Evolutionary conservation across 2,888 invertebrate species (phyloP), one percentile per base, ranked within the genome.

Genomic region (Ennomos erosarius): DNA sequence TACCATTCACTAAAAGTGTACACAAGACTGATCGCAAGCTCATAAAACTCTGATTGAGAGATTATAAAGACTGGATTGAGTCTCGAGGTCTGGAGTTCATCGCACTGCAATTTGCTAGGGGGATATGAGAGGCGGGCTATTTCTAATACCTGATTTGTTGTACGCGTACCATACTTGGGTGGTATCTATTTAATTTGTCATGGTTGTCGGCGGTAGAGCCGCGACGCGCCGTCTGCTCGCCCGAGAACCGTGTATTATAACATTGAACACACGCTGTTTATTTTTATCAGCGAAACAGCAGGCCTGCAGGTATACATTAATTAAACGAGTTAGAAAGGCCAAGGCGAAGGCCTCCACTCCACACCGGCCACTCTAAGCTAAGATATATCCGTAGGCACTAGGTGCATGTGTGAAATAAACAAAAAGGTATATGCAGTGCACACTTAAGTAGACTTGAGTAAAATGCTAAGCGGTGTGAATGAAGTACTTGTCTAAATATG

Each of bases 311-410:
- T 69, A 67, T 69, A 39, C 39, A 57, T 76, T 81, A 79, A 86
- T 89, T 83, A 79, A 82, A 79, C 79, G 71, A 74, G 75, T 75
- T 82, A 75, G 78, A 80, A 84, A 87, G 84, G 84, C 82, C 88
- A 86, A 75, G 84, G 84, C 74, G 82, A 87, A 88, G 87, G 85
- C 79, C 79, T 77, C 64, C 68, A 69, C 70, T 74, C 69, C 60
- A 65, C 68, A 43, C 51, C 38, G 51, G 61, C 46, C 59, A 56
- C 61, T 62, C 56, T 40, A 40, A 66, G 62, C 65, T 65, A 64
- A 52, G 57, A 62, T 50, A 60, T 37, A 50, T 40, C 43, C 13
- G 33, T 53, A 51, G 54, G 46, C 44, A 46, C 37, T 50, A 54
- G 54, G 46, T 44, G 46, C 44, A 46, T 34, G 46, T 42, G 53